Base-by-base conservation (phyloP, 2,113 vertebrate genomes). In the Delphinus delphis region DNA sequence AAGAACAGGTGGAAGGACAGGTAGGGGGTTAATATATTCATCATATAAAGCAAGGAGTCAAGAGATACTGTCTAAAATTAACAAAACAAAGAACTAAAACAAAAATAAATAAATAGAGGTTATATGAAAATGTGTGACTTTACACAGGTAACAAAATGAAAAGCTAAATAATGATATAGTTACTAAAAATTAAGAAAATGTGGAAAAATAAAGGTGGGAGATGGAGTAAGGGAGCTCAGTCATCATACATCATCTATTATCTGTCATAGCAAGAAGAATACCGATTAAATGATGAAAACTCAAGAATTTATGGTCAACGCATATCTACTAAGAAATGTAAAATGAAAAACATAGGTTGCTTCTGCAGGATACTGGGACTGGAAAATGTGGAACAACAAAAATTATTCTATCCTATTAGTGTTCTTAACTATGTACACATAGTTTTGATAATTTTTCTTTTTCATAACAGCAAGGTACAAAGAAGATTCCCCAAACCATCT, bases 71-170 rank as follows among this genome's bases (percentile, higher is more conserved):
- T 53, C 82, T 79, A 50, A 73, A 58, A 55, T 82, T 90, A 76
- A 92, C 10, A 87, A 96, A 90, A 55, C 2, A 26, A 90, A 79
- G 67, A 73, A 47, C 70, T 73, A 73, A 33, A 73, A 62, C 55
- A 83, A 89, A 94, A 82, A 55, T 23, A 92, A 82, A 55, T 23
- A 92, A 73, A 67, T 7, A 68, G 20, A 83, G 26, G 7, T 79
- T 90, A 87, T 23, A 71, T 31, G 44, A 93, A 90, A 93, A 65
- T 26, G 21, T 55, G 6, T 73, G 44, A 50, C 55, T 82, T 97
- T 71, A 90, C 28, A 93, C 82, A 87, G 28, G 20, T 36, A 83
- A 95, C n/a, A 87, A 86, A 89, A 95, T 71, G 17, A 90, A 33
- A 90, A 79, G 18, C 6, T 50, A 11, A 74, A 92, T 38, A 15